phyloP scores from a whole-genome alignment of 2,888 invertebrate species.

The Drosophila melanosoma region DNA sequence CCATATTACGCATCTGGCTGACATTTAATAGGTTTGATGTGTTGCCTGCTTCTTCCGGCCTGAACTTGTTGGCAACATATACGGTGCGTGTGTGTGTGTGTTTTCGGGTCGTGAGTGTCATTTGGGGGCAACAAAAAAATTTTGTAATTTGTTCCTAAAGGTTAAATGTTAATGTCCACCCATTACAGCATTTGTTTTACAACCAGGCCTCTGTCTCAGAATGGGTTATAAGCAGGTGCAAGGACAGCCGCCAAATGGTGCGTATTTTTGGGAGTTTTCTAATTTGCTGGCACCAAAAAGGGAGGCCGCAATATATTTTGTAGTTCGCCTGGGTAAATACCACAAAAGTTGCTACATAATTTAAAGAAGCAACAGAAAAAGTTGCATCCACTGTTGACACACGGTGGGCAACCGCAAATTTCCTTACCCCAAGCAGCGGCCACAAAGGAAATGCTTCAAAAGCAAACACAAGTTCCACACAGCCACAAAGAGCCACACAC shows the following conservation, averaged over 20 bases:
- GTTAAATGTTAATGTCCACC: slow-evolving; percentile 78
- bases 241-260: slow-evolving; percentile 38
- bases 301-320: slow-evolving; percentile 23
- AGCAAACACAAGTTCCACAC: slow-evolving; percentile 40
- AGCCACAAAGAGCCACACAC: not conserved
- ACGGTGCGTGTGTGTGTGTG: slow-evolving; percentile 21
- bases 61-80: slow-evolving; percentile 68
- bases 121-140: slow-evolving; percentile 74
- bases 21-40: slow-evolving; percentile 43
- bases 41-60: slow-evolving; percentile 25
- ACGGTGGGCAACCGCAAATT: slow-evolving; percentile 19
- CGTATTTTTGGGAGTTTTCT: slow-evolving; percentile 64
- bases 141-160: slow-evolving; percentile 78
- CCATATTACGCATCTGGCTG: slow-evolving; percentile 46
- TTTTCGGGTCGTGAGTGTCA: slow-evolving; percentile 36
- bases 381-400: slow-evolving; percentile 46
- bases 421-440: slow-evolving; percentile 45
- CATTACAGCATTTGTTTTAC: slow-evolving; percentile 70
- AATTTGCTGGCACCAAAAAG: slow-evolving; percentile 59
- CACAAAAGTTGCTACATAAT: slow-evolving; percentile 44
- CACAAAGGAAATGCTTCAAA: slow-evolving; percentile 56
- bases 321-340: slow-evolving; percentile 36
- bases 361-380: slow-evolving; percentile 57
- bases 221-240: slow-evolving; percentile 69
- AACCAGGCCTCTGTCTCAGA: slow-evolving; percentile 27